Base-by-base conservation (phyloP, 1,140 invertebrate species). In the Microvelia longipes region DNA sequence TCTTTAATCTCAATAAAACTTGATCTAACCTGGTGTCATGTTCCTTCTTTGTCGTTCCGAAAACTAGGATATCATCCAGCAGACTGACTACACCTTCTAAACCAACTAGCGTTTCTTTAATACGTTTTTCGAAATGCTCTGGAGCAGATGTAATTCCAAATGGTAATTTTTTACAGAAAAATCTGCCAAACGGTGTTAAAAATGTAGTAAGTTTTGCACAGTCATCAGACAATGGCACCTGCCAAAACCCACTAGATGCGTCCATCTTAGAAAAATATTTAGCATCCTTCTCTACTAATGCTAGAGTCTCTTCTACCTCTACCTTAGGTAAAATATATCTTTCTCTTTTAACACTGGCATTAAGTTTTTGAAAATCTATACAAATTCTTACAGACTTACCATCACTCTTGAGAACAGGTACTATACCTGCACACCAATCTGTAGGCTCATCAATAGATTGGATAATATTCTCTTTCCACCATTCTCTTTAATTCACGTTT, bases 121-220 rank as follows among this genome's bases (percentile, higher is more conserved):
- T 24, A 2, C 27, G 2, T 27, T 24, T 65, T 27, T 65, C n/a
- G 24, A 25, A 65, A 24, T 25, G 27, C 24, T 65, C 63, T 13
- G 63, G 63, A 11, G 63, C 63, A 65, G 63, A 65, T 13, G 63
- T 11, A 65, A 65, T 65, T 65, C 63, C 63, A 27, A 65, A 65
- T 65, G 63, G 63, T 11, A 13, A 24, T 14, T 15, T 14, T 26
- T 2, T 14, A 29, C 15, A 67, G 13, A 14, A 26, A 24, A 27
- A 67, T 19, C 66, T 25, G 2, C 66, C 28, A 24, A 27, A 67
- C 2, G 66, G 66, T 13, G 28, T 67, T 2, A 67, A 26, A n/a
- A 67, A 67, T 29, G 66, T 67, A 2, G 66, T 67, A 11, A 27
- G 28, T 26, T 67, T 13, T 29, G 25, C 14, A 19, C 15, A 67